Evolutionary conservation across 2,888 invertebrate species (phyloP).

Genomic region (Drosophila differens): DNA sequence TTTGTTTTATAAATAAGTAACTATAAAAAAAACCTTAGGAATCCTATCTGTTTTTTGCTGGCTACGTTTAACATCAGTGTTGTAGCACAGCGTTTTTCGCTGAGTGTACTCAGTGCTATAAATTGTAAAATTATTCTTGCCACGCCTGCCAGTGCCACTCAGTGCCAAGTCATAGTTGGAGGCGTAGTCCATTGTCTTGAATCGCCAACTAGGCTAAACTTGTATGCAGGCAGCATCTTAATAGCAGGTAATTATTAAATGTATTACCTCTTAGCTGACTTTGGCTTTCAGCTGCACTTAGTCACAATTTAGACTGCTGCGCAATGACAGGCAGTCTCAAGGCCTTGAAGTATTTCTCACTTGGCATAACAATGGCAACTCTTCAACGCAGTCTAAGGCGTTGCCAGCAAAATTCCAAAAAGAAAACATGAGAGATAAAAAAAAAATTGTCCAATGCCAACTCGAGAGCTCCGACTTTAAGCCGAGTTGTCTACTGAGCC

Average conservation of each 20-base stretch:
- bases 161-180: neutral
- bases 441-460: slow-evolving; percentile 37
- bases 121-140: slow-evolving; percentile 21
- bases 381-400: slow-evolving; percentile 57
- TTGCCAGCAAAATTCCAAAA: slow-evolving; percentile 47
- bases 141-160: slow-evolving; percentile 17
- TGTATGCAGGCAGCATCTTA: slow-evolving; percentile 49
- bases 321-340: slow-evolving; percentile 56
- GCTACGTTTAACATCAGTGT: neutral
- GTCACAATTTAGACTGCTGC: slow-evolving; percentile 56
- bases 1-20: neutral
- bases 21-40: neutral
- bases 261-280: slow-evolving; percentile 25
- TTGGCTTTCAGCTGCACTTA: slow-evolving; percentile 65
- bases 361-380: slow-evolving; percentile 60
- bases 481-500: slow-evolving; percentile 24
- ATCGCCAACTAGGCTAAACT: slow-evolving; percentile 5
- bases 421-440: slow-evolving; percentile 7
- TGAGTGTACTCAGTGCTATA: slow-evolving; percentile 20
- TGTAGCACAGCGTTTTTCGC: neutral
- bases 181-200: slow-evolving; percentile 46
- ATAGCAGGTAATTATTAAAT: slow-evolving; percentile 67
- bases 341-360: slow-evolving; percentile 59
- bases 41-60: neutral
- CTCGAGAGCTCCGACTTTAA: slow-evolving; percentile 33